Evolutionary conservation across 2,888 invertebrate species (phyloP), one percentile per base, ranked within the genome.

Genomic region (Dicyrtomina minuta): DNA sequence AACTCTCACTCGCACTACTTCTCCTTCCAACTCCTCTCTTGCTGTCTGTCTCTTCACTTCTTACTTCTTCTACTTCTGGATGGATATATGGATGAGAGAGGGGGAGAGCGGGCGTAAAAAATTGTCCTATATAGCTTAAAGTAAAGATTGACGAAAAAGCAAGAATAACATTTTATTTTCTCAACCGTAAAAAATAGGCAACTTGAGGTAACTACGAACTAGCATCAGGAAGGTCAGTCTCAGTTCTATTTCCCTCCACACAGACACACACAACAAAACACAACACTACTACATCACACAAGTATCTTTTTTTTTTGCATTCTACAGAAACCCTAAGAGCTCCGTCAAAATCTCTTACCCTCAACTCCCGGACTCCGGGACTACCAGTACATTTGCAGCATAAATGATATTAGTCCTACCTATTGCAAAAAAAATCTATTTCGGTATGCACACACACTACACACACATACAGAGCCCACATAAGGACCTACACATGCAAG

Each of bases 151-250:
- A 60, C 60, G 44, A 60, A 60, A 60, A 39, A 60, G 60, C 44
- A 60, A 13, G 60, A 60, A 60, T 60, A 60, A 60, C 60, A 60
- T 60, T 60, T 60, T 60, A 58, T 58, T 58, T 58, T 60, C 44
- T 44, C 60, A 60, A 60, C 60, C 60, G 60, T 60, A 60, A 60
- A 60, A 60, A 60, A 60, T 60, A 60, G 60, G 44, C 60, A 60
- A 24, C 58, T 58, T 60, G 44, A 60, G 60, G 60, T 60, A 43
- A 44, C 27, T 33, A 58, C 39, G 33, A 33, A 33, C 39, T 33
- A 39, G 58, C 58, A 51, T 51, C 51, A 51, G 51, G 51, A 51
- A 51, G 51, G 51, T 51, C 51, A 26, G 41, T 43, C 60, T 60
- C 60, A 60, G 44, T 60, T 60, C 44, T 44, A 22, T 24, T 44